Base-by-base conservation (phyloP, 1,140 invertebrate species). In the Chelonus insularis region DNA sequence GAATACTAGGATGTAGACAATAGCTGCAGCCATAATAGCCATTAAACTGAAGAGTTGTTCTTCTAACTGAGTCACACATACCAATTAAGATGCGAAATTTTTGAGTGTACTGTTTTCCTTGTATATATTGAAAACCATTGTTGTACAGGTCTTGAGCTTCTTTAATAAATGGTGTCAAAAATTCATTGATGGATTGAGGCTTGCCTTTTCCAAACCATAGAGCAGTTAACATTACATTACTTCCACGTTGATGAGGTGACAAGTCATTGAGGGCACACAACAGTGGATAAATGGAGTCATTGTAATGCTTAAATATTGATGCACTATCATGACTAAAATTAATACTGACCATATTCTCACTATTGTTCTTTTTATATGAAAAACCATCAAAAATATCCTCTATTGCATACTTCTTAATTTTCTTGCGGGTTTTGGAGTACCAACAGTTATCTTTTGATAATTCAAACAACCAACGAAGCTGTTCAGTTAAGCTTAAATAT, bases 1-100 rank as follows among this genome's bases (percentile, higher is more conserved):
- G 7, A 45, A 51, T 23, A 11, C 72, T 72, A n/a, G 64, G 59
- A 66, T 73, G 65, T 4, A 61, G n/a, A 45, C 72, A 76, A n/a
- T 67, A 68, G 12, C 66, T 58, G 55, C 68, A 76, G 0, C 72
- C 67, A 60, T 66, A 73, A 14, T 60, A 18, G 0, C 70, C 68
- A 59, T 70, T 69, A 60, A 66, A 76, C 55, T 62, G 43, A 4
- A 73, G 23, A 5, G 51, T 39, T 21, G 66, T 66, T 34, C 66
- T 51, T 4, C 59, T 65, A n/a, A 68, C 50, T 7, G 69, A 68
- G 45, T 73, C 70, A 57, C 61, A 63, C 1, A 71, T 57, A 21
- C 62, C 45, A 7, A 39, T 23, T 20, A 65, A 59, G 8, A 68
- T 12, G 23, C 21, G 21, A 50, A 57, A 67, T 47, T 70, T 70